Base-by-base conservation (phyloP, 2,888 invertebrate species). In the Melieria picta region DNA sequence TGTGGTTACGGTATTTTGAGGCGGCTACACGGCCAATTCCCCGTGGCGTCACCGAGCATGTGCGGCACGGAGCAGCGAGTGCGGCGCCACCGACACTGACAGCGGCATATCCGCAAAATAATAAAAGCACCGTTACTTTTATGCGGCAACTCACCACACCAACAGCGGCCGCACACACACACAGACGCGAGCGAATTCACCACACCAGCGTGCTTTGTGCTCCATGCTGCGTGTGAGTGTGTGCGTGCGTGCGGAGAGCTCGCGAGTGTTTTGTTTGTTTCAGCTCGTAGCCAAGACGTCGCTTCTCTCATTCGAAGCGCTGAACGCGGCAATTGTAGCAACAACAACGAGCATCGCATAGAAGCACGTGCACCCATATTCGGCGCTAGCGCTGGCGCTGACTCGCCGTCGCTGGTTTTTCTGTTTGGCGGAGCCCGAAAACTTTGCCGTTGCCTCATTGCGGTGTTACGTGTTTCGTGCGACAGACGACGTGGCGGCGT, bases 381-480 rank as follows among this genome's bases (percentile, higher is more conserved):
- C 48, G 45, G 62, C 46, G 46, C 16, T 62, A 55, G 4, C 45
- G 46, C 16, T 62, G 61, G 4, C 45, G 46, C 10, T 62, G 16
- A 52, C 69, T 58, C 30, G 42, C 48, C 70, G 52, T 56, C 55
- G 47, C 58, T 58, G 65, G 30, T 57, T 46, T 58, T 72, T 65
- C 69, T 65, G 45, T 68, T 68, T 73, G 48, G 48, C 60, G 50
- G 43, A 55, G 63, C 62, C 56, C 46, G 63, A 56, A 55, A 66
- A 61, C 46, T 66, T 74, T 68, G 68, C 66, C 43, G 58, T 60
- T 66, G 80, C 79, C 79, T 86, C 86, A 86, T 85, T 86, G 86
- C 86, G 86, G 85, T 85, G 85, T 86, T 86, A 86, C 86, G 84
- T 85, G 85, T 86, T 84, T 83, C 83, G 85, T 84, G 86, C 85